A percentile compares a stretch with the other conserved stretches of the same genome.
Evolutionary conservation across 2,113 vertebrate species (phyloP).

Genomic region (Melanostigma gelatinosum): DNA sequence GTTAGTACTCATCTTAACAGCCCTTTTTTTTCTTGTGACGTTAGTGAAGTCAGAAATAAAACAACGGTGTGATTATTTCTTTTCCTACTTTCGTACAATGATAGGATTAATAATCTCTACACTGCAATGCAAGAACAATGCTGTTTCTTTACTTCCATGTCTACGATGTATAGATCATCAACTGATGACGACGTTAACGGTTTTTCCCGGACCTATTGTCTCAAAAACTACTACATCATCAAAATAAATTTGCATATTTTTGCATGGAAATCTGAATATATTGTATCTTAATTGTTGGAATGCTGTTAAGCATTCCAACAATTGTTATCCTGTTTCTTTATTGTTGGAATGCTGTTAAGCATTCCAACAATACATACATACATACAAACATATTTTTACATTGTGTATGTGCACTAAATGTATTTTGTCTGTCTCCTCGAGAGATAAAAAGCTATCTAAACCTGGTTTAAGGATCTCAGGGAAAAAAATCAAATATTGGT

Average conservation of each 20-base stretch:
- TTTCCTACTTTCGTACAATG: too few relatives aligned
- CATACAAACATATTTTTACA: slow-evolving; percentile 11
- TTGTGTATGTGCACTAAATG: neutral
- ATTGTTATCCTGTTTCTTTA: too few relatives aligned
- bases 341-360: too few relatives aligned
- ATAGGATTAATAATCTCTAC: too few relatives aligned
- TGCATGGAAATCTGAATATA: neutral
- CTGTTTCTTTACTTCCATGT: too few relatives aligned
- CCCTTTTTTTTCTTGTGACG: too few relatives aligned
- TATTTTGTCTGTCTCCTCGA: neutral
- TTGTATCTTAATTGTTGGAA: neutral
- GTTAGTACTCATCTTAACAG: neutral
- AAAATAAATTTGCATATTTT: neutral
- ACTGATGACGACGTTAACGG: neutral
- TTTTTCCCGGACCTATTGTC: too few relatives aligned
- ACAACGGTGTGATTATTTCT: too few relatives aligned
- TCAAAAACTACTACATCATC: neutral
- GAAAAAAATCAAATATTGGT: slow-evolving; percentile 12
- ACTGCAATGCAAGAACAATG: neutral
- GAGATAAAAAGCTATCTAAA: neutral
- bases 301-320: too few relatives aligned
- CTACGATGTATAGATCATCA: too few relatives aligned
- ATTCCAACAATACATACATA: too few relatives aligned
- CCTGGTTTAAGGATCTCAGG: slow-evolving; percentile 5
- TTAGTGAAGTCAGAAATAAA: neutral